These are phyloP conservation scores for Pandemis heparana DNA, from an alignment of 2,888 invertebrate genomes.

Conservation along the genomic window DNA sequence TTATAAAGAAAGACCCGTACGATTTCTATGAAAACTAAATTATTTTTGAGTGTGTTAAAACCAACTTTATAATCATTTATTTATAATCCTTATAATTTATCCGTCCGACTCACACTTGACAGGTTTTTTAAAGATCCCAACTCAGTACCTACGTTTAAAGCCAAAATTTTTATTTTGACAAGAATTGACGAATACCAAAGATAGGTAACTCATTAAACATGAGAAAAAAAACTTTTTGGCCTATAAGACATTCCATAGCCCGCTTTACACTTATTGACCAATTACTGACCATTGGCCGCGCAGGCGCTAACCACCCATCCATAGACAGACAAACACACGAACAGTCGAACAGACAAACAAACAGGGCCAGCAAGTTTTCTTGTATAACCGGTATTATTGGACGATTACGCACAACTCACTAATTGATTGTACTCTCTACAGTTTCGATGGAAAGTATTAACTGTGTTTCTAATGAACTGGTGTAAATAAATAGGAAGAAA, in stretches of 20 bases:
- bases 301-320: slow-evolving; percentile 46
- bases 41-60: no score
- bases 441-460: neutral
- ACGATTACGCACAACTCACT: slow-evolving; percentile 1
- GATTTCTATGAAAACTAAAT: no score
- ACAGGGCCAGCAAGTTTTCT: slow-evolving; percentile 20
- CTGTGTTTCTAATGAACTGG: neutral
- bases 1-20: no score
- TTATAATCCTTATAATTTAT: no score
- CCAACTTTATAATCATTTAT: no score
- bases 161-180: no score
- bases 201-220: no score
- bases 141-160: no score
- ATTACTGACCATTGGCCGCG: slow-evolving; percentile 46
- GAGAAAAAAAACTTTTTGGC: neutral
- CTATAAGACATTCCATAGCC: slow-evolving; percentile 18
- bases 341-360: slow-evolving; percentile 35
- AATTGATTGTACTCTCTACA: slow-evolving; percentile 14
- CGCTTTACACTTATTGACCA: slow-evolving; percentile 47
- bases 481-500: no score
- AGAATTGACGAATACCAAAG: neutral
- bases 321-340: slow-evolving; percentile 33
- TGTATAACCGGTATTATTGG: slow-evolving; percentile 32
- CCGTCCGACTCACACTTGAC: no score
- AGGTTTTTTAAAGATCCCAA: no score